A percentile compares a stretch with the other conserved stretches of the same genome.
These are phyloP conservation scores for Harpalus rubripes DNA, from an alignment of 2,888 invertebrate genomes.

Conservation along the genomic window DNA sequence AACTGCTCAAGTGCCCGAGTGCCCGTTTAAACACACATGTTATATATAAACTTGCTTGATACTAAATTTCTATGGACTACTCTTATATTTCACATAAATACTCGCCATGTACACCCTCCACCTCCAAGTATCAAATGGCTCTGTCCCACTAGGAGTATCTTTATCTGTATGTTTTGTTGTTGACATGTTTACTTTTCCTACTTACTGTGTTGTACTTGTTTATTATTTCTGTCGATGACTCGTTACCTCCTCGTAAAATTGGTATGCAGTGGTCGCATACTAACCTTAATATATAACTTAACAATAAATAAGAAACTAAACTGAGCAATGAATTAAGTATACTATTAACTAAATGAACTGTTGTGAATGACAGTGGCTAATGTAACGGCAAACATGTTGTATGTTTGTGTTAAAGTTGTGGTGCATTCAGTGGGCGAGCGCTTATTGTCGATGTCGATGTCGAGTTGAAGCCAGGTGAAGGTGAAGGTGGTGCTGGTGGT, in stretches of 20 bases:
- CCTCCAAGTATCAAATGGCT: slow-evolving; percentile 81
- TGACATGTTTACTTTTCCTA: slow-evolving; percentile 76
- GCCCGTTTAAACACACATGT: slow-evolving; percentile 17
- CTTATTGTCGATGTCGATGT: slow-evolving; percentile 66
- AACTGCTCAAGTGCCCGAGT: background rate
- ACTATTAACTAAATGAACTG: slow-evolving; percentile 49
- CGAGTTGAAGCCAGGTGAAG: slow-evolving; percentile 69
- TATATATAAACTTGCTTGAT: slow-evolving; percentile 30
- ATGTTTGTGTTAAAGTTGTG: slow-evolving; percentile 75
- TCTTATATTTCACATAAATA: slow-evolving; percentile 64
- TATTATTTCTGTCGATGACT: slow-evolving; percentile 74
- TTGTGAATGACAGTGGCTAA: slow-evolving; percentile 55
- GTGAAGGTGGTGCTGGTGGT: slow-evolving; percentile 62
- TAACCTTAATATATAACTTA: slow-evolving; percentile 49
- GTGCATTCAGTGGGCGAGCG: slow-evolving; percentile 75
- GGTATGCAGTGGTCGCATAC: slow-evolving; percentile 68
- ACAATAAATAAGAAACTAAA: slow-evolving; percentile 63
- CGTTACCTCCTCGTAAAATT: slow-evolving; percentile 77
- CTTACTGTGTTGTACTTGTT: slow-evolving; percentile 69
- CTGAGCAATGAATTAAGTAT: slow-evolving; percentile 34
- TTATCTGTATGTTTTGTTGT: slow-evolving; percentile 78
- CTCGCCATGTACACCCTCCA: slow-evolving; percentile 77
- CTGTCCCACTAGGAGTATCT: slow-evolving; percentile 79
- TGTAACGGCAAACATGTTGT: slow-evolving; percentile 69
- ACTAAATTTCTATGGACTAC: slow-evolving; percentile 63